These are phyloP conservation scores for Epsilonema sp. DNA, from an alignment of 2,888 invertebrate genomes.

Conservation along the genomic window DNA sequence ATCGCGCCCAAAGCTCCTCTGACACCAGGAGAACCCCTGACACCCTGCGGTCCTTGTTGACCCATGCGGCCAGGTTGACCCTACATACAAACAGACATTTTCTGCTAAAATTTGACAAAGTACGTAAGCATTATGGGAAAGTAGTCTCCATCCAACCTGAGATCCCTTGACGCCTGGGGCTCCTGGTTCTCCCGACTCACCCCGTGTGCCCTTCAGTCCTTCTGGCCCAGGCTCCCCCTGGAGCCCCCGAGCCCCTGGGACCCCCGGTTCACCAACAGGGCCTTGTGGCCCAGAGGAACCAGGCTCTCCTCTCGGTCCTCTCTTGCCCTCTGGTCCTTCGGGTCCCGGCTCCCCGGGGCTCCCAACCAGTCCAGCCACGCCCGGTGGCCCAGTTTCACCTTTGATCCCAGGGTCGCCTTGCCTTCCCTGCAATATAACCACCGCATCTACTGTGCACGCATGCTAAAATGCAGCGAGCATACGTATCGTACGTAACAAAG, in stretches of 20 bases:
- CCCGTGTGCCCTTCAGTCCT: slow-evolving; percentile 3
- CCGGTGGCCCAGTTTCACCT: background rate
- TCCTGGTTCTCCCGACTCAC: slow-evolving; percentile 1
- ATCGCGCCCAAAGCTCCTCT: background rate
- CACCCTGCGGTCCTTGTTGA: background rate
- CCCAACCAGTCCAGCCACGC: background rate
- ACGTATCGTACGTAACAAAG: too few species aligned
- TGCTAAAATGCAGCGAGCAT: too few species aligned
- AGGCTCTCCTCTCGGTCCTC: slow-evolving; percentile 1
- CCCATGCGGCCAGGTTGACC: background rate
- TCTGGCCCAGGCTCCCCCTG: background rate
- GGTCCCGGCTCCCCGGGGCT: slow-evolving; percentile 3
- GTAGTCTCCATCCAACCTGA: background rate
- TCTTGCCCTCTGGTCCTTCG: slow-evolving; percentile 4
- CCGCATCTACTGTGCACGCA: too few species aligned
- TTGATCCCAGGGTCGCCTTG: background rate
- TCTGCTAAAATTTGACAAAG: too few species aligned
- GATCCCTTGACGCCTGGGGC: background rate
- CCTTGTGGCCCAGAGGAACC: slow-evolving; percentile 6
- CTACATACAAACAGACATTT: too few species aligned
- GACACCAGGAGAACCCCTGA: background rate
- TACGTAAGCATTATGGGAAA: too few species aligned
- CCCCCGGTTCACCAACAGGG: slow-evolving; percentile 2
- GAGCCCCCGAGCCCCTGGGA: background rate
- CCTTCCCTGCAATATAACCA: too few species aligned